Conservation (phyloP, 2,888 invertebrate genomes). For the Parasteatoda lunata region DNA sequence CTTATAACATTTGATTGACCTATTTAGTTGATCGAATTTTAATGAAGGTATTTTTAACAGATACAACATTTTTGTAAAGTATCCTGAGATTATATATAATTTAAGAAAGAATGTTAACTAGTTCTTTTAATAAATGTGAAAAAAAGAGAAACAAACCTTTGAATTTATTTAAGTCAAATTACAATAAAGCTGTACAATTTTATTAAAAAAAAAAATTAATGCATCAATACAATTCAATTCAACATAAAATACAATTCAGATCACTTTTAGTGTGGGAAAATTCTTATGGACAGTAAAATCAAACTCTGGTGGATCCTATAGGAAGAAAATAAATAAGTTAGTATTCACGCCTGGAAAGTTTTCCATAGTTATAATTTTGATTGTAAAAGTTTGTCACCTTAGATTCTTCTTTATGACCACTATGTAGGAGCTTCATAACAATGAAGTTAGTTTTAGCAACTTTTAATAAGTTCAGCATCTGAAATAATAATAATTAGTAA, state of each 20-base stretch:
- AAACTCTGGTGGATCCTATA: constrained; percentile 69
- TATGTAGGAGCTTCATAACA: constrained; percentile 91
- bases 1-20: too few species aligned
- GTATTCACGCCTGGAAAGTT: neutral
- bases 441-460: constrained; percentile 97
- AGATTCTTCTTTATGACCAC: constrained; percentile 92
- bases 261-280: constrained; percentile 70
- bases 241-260: constrained; percentile 25
- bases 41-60: too few species aligned
- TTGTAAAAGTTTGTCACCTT: constrained; percentile 73
- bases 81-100: too few species aligned
- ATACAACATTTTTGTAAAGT: too few species aligned
- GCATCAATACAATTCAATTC: too few species aligned
- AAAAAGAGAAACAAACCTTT: too few species aligned
- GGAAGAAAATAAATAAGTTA: constrained; percentile 1
- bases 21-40: too few species aligned
- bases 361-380: neutral
- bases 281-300: constrained; percentile 68
- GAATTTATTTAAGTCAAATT: too few species aligned
- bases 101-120: too few species aligned
- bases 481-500: constrained; percentile 16
- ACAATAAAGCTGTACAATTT: too few species aligned
- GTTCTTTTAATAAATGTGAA: too few species aligned
- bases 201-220: too few species aligned
- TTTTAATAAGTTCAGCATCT: constrained; percentile 80